phyloP scores from a whole-genome alignment of 2,888 invertebrate genomes.

The Ceratothoa steindachneri region DNA sequence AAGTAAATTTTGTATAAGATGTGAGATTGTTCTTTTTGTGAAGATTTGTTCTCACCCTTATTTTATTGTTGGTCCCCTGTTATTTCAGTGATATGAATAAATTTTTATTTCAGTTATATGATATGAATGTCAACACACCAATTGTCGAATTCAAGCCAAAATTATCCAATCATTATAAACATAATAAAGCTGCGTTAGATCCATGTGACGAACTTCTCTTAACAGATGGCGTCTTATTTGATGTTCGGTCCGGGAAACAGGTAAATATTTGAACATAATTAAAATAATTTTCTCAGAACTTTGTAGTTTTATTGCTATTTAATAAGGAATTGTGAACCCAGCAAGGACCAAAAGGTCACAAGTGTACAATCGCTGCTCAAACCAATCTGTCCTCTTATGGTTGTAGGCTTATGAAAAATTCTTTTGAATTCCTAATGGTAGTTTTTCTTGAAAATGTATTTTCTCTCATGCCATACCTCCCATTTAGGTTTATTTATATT shows the following conservation, averaged over 20 bases:
- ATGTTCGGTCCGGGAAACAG: slow-evolving; percentile 63
- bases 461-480: too few relatives aligned
- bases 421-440: too few relatives aligned
- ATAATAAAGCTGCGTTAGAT: slow-evolving; percentile 90
- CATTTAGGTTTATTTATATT: too few relatives aligned
- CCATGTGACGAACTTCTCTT: slow-evolving; percentile 90
- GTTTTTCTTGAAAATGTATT: too few relatives aligned
- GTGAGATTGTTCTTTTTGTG: too few relatives aligned
- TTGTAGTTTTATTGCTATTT: not conserved
- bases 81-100: too few relatives aligned
- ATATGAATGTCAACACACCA: slow-evolving; percentile 73
- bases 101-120: slow-evolving; percentile 62
- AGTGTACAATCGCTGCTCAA: too few relatives aligned
- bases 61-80: too few relatives aligned
- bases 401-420: too few relatives aligned
- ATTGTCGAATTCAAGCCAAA: slow-evolving; percentile 71
- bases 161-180: slow-evolving; percentile 85
- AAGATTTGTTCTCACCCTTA: too few relatives aligned
- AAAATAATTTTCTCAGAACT: not conserved
- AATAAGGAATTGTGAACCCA: not conserved
- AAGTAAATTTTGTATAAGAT: too few relatives aligned
- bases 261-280: not conserved
- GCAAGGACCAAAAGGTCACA: not conserved
- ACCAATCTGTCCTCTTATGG: too few relatives aligned
- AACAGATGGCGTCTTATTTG: slow-evolving; percentile 93